phyloP scores from a whole-genome alignment of 2,113 vertebrate species.

The Panthera leo region DNA sequence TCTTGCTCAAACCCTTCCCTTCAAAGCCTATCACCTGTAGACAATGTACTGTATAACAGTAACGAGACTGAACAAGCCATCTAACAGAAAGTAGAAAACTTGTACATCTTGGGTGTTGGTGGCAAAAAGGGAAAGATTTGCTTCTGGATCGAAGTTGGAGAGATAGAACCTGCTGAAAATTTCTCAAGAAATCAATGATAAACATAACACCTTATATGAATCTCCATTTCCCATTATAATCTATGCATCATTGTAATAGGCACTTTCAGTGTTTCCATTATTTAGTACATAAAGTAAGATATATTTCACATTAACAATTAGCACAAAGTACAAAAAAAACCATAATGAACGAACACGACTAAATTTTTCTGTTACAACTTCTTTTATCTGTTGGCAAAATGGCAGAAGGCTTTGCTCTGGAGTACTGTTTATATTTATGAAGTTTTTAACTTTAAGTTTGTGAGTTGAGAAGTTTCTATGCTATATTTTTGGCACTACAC shows the following conservation, averaged over 20 bases:
- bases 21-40: not conserved
- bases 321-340: not conserved
- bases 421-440: not conserved
- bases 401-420: not conserved
- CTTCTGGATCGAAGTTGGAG: not conserved
- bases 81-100: not conserved
- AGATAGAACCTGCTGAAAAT: not conserved
- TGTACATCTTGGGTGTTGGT: not conserved
- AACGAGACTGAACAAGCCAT: not conserved
- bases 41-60: not conserved
- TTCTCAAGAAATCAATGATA: not conserved
- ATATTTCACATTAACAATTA: not conserved
- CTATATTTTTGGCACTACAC: not conserved
- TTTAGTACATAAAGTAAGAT: not conserved
- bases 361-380: not conserved
- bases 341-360: not conserved
- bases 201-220: not conserved
- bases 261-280: not conserved
- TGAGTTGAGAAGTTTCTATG: not conserved
- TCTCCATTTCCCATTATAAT: not conserved
- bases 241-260: not conserved
- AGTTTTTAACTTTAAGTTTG: not conserved
- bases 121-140: not conserved
- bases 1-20: not conserved
- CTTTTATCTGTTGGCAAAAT: not conserved